Conservation (phyloP, 2,888 invertebrate genomes). For the Barypeithes pellucidus region DNA sequence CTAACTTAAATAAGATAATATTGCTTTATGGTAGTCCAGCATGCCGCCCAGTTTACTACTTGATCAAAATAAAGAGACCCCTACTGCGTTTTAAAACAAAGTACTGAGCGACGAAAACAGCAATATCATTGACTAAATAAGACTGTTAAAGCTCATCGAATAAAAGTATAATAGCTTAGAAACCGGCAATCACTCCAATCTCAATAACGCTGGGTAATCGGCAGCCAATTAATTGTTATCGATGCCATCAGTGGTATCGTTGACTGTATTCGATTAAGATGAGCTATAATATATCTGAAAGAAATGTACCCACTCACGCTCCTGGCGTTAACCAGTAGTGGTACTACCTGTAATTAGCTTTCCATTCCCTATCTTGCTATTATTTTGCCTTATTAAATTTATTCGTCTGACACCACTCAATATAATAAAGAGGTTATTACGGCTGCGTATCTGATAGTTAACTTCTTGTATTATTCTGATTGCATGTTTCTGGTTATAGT, state of each 20-base stretch:
- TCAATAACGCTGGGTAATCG: constrained; percentile 67
- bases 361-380: constrained; percentile 55
- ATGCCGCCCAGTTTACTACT: constrained; percentile 38
- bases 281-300: constrained; percentile 62
- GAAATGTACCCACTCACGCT: constrained; percentile 67
- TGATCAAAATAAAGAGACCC: constrained; percentile 49
- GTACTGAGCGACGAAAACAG: constrained; percentile 55
- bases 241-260: constrained; percentile 64
- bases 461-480: constrained; percentile 40
- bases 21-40: constrained; percentile 35
- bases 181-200: constrained; percentile 65
- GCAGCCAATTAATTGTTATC: constrained; percentile 68
- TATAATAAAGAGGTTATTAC: constrained; percentile 54
- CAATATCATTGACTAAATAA: constrained; percentile 65
- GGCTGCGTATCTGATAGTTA: constrained; percentile 39
- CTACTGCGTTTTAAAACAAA: constrained; percentile 42
- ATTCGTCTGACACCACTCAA: constrained; percentile 53
- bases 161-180: constrained; percentile 63
- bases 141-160: constrained; percentile 63
- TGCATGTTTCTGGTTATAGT: constrained; percentile 29
- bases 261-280: constrained; percentile 69
- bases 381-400: constrained; percentile 56
- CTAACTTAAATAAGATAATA: constrained; percentile 35
- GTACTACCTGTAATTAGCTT: constrained; percentile 62
- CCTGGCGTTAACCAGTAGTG: constrained; percentile 67